phyloP scores from a whole-genome alignment of 1,140 invertebrate genomes.

The Euglossa dilemma region DNA sequence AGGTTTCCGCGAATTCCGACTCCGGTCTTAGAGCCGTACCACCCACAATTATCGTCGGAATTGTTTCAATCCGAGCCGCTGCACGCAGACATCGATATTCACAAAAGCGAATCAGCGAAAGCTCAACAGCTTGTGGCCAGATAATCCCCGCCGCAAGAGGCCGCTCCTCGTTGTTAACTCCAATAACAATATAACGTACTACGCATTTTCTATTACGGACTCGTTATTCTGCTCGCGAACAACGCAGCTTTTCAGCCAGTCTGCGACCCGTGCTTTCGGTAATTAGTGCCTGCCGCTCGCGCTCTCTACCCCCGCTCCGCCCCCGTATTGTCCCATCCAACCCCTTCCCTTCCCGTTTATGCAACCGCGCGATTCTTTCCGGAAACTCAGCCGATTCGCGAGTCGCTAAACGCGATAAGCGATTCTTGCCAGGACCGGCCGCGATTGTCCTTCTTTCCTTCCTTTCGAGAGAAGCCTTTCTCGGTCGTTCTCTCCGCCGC shows the following conservation, averaged over 20 bases:
- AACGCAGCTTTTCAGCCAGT: constrained; percentile 37
- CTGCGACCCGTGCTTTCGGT: constrained; percentile 42
- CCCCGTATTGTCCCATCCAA: constrained; percentile 20
- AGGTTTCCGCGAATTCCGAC: neutral
- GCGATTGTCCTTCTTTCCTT: constrained; percentile 32
- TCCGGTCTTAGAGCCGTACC: neutral
- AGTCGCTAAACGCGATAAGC: constrained; percentile 67
- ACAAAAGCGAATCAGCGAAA: neutral
- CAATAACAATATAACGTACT: constrained; percentile 16
- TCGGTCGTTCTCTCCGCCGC: too few relatives aligned
- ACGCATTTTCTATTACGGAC: constrained; percentile 40
- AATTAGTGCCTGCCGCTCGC: constrained; percentile 51
- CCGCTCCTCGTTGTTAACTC: constrained; percentile 7
- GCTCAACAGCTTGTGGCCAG: neutral
- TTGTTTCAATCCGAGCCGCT: neutral
- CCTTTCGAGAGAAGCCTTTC: too few relatives aligned
- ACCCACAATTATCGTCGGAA: neutral
- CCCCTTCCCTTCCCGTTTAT: neutral
- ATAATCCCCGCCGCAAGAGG: too few relatives aligned
- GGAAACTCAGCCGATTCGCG: constrained; percentile 36
- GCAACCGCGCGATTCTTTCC: constrained; percentile 15
- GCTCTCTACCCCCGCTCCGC: neutral
- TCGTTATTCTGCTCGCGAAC: constrained; percentile 45
- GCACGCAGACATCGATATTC: neutral
- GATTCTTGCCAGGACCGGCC: constrained; percentile 61